phyloP scores from a whole-genome alignment of 1,140 invertebrate genomes.

The Brachionus calyciflorus region DNA sequence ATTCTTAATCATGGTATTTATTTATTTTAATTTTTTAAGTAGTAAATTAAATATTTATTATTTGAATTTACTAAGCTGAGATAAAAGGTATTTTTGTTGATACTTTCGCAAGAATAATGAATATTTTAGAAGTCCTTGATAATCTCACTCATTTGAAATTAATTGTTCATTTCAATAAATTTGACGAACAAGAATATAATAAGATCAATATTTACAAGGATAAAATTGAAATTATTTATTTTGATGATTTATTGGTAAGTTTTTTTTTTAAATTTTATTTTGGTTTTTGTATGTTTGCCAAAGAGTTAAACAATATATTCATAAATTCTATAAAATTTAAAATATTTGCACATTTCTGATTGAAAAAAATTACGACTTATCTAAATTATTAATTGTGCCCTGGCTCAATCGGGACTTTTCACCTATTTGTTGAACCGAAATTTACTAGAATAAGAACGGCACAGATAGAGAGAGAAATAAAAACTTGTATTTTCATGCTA shows the following conservation, averaged over 20 bases:
- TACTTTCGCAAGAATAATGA: not conserved
- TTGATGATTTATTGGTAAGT: conserved; percentile 12
- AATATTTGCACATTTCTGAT: too few relatives aligned
- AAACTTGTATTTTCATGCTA: too few relatives aligned
- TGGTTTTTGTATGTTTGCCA: too few relatives aligned
- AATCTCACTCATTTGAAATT: not conserved
- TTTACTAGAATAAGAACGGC: too few relatives aligned
- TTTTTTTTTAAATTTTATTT: not conserved
- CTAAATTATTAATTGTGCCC: too few relatives aligned
- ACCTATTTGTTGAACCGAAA: too few relatives aligned
- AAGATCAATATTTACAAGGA: not conserved
- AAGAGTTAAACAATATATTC: too few relatives aligned
- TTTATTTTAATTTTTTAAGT: not conserved
- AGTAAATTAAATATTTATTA: not conserved
- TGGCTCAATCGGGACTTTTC: too few relatives aligned
- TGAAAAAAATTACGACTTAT: too few relatives aligned
- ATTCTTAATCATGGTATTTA: conserved; percentile 46
- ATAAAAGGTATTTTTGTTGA: conserved; percentile 41
- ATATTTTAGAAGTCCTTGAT: conserved; percentile 19
- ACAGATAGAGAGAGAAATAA: too few relatives aligned
- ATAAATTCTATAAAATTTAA: too few relatives aligned
- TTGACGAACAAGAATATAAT: not conserved
- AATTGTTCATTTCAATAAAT: conserved; percentile 43
- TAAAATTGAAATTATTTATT: conserved; percentile 29
- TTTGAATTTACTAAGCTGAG: conserved; percentile 9